A percentile compares a stretch with the other conserved stretches of the same genome.
phyloP scores from a whole-genome alignment of 1,140 invertebrate species.

The Drosophila yakuba region DNA sequence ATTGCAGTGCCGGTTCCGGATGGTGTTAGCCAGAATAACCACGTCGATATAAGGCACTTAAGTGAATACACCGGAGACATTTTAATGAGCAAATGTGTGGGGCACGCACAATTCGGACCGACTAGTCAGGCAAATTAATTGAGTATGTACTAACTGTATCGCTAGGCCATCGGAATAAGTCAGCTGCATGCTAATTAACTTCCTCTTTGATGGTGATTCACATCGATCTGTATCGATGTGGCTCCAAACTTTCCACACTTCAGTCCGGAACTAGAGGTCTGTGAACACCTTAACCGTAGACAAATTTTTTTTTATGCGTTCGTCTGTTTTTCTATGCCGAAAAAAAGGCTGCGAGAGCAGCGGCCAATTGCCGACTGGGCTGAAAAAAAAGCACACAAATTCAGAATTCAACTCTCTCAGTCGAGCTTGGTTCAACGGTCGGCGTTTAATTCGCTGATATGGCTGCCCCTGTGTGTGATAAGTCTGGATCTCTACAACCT shows the following conservation, averaged over 20 bases:
- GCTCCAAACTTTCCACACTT: slow-evolving; percentile 35
- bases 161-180: slow-evolving; percentile 51
- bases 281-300: slow-evolving; percentile 33
- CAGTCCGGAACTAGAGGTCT: slow-evolving; percentile 56
- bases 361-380: slow-evolving; percentile 29
- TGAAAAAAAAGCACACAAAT: slow-evolving; percentile 50
- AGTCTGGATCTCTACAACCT: slow-evolving; percentile 27
- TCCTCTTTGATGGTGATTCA: slow-evolving; percentile 50
- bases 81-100: slow-evolving; percentile 18
- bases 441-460: slow-evolving; percentile 19
- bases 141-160: slow-evolving; percentile 43
- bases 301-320: slow-evolving; percentile 17
- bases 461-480: slow-evolving; percentile 32
- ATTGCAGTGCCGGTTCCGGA: slow-evolving; percentile 13
- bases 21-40: slow-evolving; percentile 18
- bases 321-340: slow-evolving; percentile 15
- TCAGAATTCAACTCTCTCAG: slow-evolving; percentile 38
- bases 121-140: slow-evolving; percentile 28
- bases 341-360: slow-evolving; percentile 23
- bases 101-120: slow-evolving; percentile 29
- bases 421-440: slow-evolving; percentile 32
- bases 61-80: slow-evolving; percentile 30
- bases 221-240: slow-evolving; percentile 23
- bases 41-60: slow-evolving; percentile 10
- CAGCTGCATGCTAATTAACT: slow-evolving; percentile 71